phyloP scores from a whole-genome alignment of 2,888 invertebrate genomes.

The Bimastos eiseni region DNA sequence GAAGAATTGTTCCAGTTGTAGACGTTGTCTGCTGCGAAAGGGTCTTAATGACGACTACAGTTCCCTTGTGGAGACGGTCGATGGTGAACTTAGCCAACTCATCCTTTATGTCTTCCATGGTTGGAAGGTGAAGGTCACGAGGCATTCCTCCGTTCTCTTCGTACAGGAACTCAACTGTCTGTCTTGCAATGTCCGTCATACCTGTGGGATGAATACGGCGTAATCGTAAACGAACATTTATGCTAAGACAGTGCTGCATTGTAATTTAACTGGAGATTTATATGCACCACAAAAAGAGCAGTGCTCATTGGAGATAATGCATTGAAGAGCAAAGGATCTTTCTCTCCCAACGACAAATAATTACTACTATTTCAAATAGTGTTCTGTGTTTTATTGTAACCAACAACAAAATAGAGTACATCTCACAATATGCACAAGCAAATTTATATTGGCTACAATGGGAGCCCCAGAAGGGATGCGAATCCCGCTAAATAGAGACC shows the following conservation, averaged over 20 bases:
- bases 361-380: no score
- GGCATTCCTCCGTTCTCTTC: slow-evolving; percentile 63
- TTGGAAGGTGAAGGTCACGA: slow-evolving; percentile 61
- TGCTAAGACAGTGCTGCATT: background rate
- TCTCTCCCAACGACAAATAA: no score
- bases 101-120: slow-evolving; percentile 61
- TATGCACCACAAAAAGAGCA: no score
- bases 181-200: slow-evolving; percentile 62
- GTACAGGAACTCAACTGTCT: slow-evolving; percentile 63
- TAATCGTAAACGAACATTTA: no score
- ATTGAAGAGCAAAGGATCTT: no score
- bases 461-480: no score
- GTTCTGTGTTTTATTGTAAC: no score
- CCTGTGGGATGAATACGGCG: slow-evolving; percentile 45
- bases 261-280: background rate
- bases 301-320: no score
- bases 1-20: slow-evolving; percentile 47
- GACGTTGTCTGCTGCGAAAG: slow-evolving; percentile 46
- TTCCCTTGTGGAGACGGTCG: slow-evolving; percentile 60
- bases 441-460: no score
- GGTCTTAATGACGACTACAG: slow-evolving; percentile 57
- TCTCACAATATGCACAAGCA: no score
- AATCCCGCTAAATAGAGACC: no score
- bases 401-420: no score
- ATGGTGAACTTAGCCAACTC: slow-evolving; percentile 62